A percentile compares a stretch with the other conserved stretches of the same genome.
Evolutionary conservation across 2,888 invertebrate genomes (phyloP).

Genomic region (Aphrophora alni): DNA sequence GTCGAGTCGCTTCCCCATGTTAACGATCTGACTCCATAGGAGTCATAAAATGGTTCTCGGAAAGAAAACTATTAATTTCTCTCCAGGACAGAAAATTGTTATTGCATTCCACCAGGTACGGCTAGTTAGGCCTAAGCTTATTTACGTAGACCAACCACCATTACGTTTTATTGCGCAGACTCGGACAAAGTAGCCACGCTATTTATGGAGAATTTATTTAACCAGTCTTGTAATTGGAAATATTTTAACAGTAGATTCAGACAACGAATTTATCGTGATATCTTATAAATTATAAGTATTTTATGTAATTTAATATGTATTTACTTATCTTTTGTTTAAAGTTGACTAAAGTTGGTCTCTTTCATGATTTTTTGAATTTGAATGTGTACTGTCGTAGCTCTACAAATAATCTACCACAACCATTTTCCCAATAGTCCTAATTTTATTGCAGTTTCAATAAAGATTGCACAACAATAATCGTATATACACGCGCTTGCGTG

Average conservation of each 20-base stretch:
- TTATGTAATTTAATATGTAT: neutral
- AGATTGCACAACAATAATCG: no score
- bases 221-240: neutral
- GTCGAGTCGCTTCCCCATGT: neutral
- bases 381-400: no score
- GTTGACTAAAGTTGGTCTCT: no score
- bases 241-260: neutral
- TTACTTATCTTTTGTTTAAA: neutral
- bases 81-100: neutral
- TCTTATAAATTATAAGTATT: neutral
- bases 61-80: slow-evolving; percentile 6
- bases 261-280: neutral
- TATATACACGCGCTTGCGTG: no score
- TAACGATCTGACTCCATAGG: neutral
- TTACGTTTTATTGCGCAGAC: neutral
- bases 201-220: neutral
- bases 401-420: no score
- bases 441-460: no score
- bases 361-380: no score
- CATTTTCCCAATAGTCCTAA: no score
- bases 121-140: neutral
- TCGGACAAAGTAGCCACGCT: neutral
- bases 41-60: neutral
- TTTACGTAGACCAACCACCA: neutral
- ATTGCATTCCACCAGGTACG: neutral